Base-by-base conservation (phyloP, 1,140 invertebrate species). In the Danaus plexippus region DNA sequence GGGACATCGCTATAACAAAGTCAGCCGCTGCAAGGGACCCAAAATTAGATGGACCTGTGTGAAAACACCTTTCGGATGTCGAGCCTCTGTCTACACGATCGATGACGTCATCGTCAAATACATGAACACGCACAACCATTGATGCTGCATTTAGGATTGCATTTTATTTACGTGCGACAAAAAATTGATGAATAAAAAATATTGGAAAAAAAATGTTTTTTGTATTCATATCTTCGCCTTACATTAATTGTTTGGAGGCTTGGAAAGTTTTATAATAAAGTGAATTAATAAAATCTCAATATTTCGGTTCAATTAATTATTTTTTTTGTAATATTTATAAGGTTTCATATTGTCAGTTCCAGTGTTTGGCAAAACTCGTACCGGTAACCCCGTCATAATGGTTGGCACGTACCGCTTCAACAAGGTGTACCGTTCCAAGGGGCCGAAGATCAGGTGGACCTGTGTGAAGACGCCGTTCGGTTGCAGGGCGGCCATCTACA, bases 311-410 rank as follows among this genome's bases (percentile, higher is more conserved):
- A n/a, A n/a, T n/a, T n/a, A n/a, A n/a, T n/a, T 15, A 15, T 15
- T 15, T 15, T 15, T 32, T 32, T 32, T 32, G 22, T 32, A 32
- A 32, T 32, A 32, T 32, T 32, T 8, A 32, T 32, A 32, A 32
- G 22, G 4, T 32, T 32, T 32, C 5, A 3, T 32, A 32, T 44
- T 68, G 66, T 13, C 58, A 73, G 69, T 43, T 9, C 62, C 65
- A 47, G 53, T 63, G 18, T 77, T 69, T 18, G 63, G 54, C 18
- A 61, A 40, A 40, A 69, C 60, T 13, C 61, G 54, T 10, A 44
- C 50, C 7, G 74, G 74, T 13, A 77, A 75, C 32, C 70, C 70
- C 0, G 66, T 77, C 11, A 61, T 79, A 41, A 48, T 63, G 40
- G 9, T 73, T 8, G 70, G 72, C 0, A 45, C 44, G 0, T 66